phyloP scores from a whole-genome alignment of 2,888 invertebrate genomes.

The Sipha maydis region DNA sequence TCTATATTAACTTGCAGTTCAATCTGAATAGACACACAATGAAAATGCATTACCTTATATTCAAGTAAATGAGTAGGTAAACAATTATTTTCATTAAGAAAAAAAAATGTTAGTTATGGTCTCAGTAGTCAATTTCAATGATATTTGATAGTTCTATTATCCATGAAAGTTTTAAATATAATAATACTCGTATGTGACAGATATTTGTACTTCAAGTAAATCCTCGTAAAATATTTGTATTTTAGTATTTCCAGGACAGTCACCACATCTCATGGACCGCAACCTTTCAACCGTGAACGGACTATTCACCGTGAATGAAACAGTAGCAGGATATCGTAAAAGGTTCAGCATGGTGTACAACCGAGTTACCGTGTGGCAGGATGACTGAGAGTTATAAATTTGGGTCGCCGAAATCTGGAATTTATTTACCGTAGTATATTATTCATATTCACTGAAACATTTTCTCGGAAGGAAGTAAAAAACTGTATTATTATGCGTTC shows the following conservation, averaged over 20 bases:
- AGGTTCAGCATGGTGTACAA: slow-evolving; percentile 22
- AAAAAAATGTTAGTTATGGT: not conserved
- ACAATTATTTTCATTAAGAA: not conserved
- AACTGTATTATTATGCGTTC: slow-evolving; percentile 5
- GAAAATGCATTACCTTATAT: not conserved
- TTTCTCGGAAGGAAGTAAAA: not conserved
- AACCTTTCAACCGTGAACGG: slow-evolving; percentile 16
- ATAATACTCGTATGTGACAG: not conserved
- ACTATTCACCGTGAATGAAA: not conserved
- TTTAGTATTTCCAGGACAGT: not conserved
- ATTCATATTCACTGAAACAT: not conserved
- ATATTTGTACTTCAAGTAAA: slow-evolving; percentile 22
- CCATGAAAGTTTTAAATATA: too few relatives aligned
- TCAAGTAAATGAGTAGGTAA: not conserved
- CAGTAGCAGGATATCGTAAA: slow-evolving; percentile 12
- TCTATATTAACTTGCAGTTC: slow-evolving; percentile 3
- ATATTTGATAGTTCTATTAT: too few relatives aligned
- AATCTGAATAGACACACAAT: not conserved
- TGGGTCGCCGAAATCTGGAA: slow-evolving; percentile 1
- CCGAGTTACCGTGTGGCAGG: not conserved
- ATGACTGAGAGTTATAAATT: not conserved
- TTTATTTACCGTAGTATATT: not conserved
- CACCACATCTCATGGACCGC: slow-evolving; percentile 21
- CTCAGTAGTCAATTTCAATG: too few relatives aligned
- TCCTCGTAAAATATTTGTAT: slow-evolving; percentile 31